A percentile compares a stretch with the other conserved stretches of the same genome.
Conservation (phyloP, 1,140 invertebrate genomes). For the Cydia pomonella region DNA sequence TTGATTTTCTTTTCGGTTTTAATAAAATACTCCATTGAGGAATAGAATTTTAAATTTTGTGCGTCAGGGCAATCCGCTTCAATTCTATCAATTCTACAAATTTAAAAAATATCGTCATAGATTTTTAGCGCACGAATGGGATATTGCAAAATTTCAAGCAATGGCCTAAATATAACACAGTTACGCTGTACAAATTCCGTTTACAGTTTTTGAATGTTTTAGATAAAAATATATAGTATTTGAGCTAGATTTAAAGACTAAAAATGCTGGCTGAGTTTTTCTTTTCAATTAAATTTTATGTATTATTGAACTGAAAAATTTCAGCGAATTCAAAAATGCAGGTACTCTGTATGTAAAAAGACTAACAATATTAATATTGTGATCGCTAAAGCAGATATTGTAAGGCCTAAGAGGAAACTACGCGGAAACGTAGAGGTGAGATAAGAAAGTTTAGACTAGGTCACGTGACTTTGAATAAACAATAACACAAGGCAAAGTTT, state of each 20-base stretch:
- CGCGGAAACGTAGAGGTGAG: neutral
- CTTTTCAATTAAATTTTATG: neutral
- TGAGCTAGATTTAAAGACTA: neutral
- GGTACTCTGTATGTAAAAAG: neutral
- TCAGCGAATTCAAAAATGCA: neutral
- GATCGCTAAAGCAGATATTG: neutral
- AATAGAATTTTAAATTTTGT: neutral
- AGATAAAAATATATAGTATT: neutral
- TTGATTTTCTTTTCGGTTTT: too few species aligned
- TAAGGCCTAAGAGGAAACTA: neutral
- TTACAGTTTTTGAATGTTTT: slow-evolving; percentile 23
- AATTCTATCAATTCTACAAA: slow-evolving; percentile 33
- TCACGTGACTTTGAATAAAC: slow-evolving; percentile 8
- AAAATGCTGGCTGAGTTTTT: neutral
- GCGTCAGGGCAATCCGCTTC: neutral
- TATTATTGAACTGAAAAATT: neutral
- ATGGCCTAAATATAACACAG: slow-evolving; percentile 42
- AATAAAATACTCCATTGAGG: neutral
- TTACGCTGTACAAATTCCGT: slow-evolving; percentile 18
- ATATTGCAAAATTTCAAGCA: slow-evolving; percentile 43
- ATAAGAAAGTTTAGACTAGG: neutral
- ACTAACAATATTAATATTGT: too few species aligned
- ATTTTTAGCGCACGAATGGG: slow-evolving; percentile 2
- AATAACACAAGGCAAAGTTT: neutral
- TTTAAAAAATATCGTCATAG: slow-evolving; percentile 26